Percentiles rank a stretch among this genome's conserved stretches.
Conservation (phyloP, 2,888 invertebrate genomes). For the Nymphalis polychloros region DNA sequence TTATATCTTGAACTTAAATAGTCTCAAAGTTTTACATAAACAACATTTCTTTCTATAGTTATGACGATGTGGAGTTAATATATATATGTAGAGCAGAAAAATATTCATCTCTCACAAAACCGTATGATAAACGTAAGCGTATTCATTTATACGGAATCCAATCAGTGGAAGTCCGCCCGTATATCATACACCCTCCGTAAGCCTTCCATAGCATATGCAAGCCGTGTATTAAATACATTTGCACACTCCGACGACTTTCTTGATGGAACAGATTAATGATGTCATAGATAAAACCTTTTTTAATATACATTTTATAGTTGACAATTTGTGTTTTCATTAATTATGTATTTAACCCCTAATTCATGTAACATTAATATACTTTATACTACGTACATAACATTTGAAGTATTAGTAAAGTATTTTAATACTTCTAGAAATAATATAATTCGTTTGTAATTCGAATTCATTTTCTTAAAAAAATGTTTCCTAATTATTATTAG, state of each 20-base stretch:
- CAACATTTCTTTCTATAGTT: background rate
- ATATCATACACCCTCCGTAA: constrained; percentile 3
- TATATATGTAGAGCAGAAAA: background rate
- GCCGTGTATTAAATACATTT: constrained; percentile 20
- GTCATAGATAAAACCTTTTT: background rate
- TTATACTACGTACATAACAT: too few species aligned
- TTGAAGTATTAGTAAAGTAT: too few species aligned
- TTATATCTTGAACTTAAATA: background rate
- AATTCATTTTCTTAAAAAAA: too few species aligned
- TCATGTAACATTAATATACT: too few species aligned
- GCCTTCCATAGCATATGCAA: background rate
- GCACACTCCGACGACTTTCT: constrained; percentile 12
- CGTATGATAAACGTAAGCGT: background rate
- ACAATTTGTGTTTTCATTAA: too few species aligned
- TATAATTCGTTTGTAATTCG: too few species aligned
- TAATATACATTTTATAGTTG: too few species aligned
- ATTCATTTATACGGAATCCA: constrained; percentile 3
- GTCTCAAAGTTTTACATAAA: background rate
- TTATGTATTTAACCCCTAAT: too few species aligned
- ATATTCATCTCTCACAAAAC: background rate
- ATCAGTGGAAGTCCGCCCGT: constrained; percentile 18
- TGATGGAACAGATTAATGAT: constrained; percentile 7
- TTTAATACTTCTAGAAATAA: too few species aligned
- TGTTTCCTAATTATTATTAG: too few species aligned
- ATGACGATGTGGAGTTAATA: background rate